Percentiles rank a stretch among this genome's conserved stretches.
Evolutionary conservation across 2,113 vertebrate species (phyloP).

Genomic region (Entomyzon cyanotis): DNA sequence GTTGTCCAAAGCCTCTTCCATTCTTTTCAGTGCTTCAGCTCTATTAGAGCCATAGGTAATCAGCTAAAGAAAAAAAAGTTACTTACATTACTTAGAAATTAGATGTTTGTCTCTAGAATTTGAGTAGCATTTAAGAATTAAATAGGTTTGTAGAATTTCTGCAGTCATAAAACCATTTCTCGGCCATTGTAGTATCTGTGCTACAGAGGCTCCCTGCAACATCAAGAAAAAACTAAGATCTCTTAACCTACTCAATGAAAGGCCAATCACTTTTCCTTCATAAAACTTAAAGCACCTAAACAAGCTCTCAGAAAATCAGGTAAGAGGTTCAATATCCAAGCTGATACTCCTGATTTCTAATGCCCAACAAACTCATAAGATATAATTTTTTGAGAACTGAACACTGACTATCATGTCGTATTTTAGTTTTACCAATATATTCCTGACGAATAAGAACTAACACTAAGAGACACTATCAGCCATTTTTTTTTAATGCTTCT

Average conservation of each 20-base stretch:
- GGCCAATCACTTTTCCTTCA: background rate
- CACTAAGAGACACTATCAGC: background rate
- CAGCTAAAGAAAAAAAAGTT: conserved; percentile 73
- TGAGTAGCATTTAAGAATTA: background rate
- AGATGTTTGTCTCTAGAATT: background rate
- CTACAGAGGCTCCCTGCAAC: background rate
- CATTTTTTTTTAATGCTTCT: background rate
- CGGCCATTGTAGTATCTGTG: background rate
- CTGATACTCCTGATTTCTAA: background rate
- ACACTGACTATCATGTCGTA: background rate
- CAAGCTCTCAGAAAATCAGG: background rate
- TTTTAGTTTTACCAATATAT: background rate
- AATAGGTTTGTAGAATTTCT: background rate
- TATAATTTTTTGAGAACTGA: background rate
- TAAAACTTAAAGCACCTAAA: background rate
- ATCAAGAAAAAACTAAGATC: background rate
- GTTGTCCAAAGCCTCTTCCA: conserved; percentile 91
- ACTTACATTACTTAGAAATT: background rate
- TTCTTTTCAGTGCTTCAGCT: conserved; percentile 87
- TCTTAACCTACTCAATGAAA: background rate
- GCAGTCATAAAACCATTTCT: background rate
- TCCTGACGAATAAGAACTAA: background rate
- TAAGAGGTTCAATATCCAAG: background rate
- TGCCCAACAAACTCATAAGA: background rate
- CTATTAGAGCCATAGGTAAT: conserved; percentile 89